Evolutionary conservation across 2,113 vertebrate species (phyloP), one percentile per base, ranked within the genome.

Genomic region (Plestiodon gilberti): DNA sequence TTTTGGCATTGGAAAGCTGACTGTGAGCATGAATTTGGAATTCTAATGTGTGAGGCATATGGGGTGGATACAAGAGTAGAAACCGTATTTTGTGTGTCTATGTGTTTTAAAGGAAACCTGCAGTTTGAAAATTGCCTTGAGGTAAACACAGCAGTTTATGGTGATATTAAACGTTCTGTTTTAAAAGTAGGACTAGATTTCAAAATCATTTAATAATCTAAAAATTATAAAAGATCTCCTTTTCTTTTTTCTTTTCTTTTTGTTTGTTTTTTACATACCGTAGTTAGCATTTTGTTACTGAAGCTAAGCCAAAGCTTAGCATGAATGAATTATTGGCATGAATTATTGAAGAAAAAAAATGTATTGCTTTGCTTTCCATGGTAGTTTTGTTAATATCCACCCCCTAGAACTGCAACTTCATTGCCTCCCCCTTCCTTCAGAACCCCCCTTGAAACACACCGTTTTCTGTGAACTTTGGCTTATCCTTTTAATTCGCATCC

Each of bases 251-350:
- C 43, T n/a, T 23, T 28, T 89, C 94, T 92, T 91, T 93, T 89
- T 85, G 89, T 23, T 84, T 92, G 73, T 52, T 62, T 88, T 93
- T 93, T 94, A 92, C 91, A 94, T 90, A n/a, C n/a, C n/a, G n/a
- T n/a, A 88, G 90, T 95, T 95, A 93, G 93, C 84, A 90, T 93
- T 95, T 94, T 94, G 90, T 87, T 93, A 90, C 91, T 90, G 92
- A 95, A 93, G 93, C 94, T 92, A 94, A 94, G 93, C 93, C 89
- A 92, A 79, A 89, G 83, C n/a, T n/a, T n/a, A n/a, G 87, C 90
- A 94, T 95, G 94, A 48, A 48, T 22, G 33, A 6, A 40, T n/a
- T n/a, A n/a, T n/a, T n/a, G 33, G 13, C 55, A 57, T 95, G 94
- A 93, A 95, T 95, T 94, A 94, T 88, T 84, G 92, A 93, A 83